These are phyloP conservation scores for Reticulitermes lucifugus DNA, from an alignment of 2,888 invertebrate species.

Conservation along the genomic window DNA sequence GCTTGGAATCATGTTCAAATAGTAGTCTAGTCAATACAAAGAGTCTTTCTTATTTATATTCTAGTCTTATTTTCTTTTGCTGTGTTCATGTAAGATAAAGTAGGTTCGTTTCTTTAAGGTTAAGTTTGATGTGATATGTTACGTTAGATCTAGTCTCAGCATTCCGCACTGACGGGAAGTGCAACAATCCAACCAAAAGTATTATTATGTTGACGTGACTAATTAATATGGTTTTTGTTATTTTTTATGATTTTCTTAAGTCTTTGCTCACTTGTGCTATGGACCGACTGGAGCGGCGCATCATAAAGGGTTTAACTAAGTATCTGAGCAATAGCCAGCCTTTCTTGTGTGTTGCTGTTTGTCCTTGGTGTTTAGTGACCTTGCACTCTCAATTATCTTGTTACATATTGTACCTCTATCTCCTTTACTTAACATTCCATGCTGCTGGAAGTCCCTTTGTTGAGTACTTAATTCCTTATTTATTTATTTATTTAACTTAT, in stretches of 20 bases:
- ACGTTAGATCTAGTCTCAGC: constrained; percentile 38
- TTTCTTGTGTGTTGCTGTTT: constrained; percentile 55
- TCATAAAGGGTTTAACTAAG: constrained; percentile 9
- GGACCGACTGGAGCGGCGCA: constrained; percentile 26
- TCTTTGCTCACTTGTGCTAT: constrained; percentile 41
- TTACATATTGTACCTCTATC: constrained; percentile 38
- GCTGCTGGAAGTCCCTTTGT: constrained; percentile 28
- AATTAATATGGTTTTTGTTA: constrained; percentile 12
- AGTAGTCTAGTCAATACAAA: constrained; percentile 45
- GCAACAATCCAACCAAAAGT: background rate
- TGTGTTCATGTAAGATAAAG: constrained; percentile 45
- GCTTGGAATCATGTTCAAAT: constrained; percentile 45
- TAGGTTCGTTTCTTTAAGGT: constrained; percentile 37
- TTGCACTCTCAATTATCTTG: constrained; percentile 48
- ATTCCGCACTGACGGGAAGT: background rate
- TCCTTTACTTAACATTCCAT: constrained; percentile 41
- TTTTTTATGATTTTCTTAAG: constrained; percentile 1
- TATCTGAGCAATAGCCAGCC: constrained; percentile 52
- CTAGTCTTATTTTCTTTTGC: constrained; percentile 47
- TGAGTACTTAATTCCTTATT: constrained; percentile 19
- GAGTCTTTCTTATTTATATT: constrained; percentile 39
- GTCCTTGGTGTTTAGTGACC: constrained; percentile 54
- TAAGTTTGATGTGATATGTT: constrained; percentile 45
- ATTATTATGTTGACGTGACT: background rate
- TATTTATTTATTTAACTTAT: constrained; percentile 34